These are phyloP conservation scores for Pan paniscus DNA, from an alignment of 2,113 vertebrate genomes.

Conservation along the genomic window DNA sequence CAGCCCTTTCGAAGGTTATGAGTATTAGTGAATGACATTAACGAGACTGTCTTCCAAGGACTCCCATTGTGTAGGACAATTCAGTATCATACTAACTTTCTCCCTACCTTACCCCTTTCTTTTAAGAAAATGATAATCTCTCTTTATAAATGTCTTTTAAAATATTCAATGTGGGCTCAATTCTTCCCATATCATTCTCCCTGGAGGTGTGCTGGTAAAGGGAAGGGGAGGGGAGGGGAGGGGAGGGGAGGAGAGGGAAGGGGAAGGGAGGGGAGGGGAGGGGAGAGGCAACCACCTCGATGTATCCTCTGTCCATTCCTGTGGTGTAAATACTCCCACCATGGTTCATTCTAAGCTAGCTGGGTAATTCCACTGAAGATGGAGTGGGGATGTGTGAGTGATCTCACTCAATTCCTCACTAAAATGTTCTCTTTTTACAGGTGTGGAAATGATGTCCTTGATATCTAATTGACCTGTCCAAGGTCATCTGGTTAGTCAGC, in stretches of 20 bases:
- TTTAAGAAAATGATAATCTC: background rate
- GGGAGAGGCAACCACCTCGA: too few species aligned
- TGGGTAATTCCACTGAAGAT: background rate
- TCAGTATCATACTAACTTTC: background rate
- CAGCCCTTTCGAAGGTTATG: background rate
- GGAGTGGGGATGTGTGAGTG: too few species aligned
- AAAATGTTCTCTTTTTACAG: background rate
- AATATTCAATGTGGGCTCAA: background rate
- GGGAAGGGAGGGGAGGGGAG: rapidly evolving
- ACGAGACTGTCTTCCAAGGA: background rate
- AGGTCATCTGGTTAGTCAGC: background rate
- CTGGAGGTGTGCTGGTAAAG: background rate
- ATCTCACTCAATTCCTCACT: background rate
- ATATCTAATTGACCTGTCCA: background rate
- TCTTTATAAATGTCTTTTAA: background rate
- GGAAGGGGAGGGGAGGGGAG: background rate
- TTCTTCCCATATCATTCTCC: background rate
- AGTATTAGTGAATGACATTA: background rate
- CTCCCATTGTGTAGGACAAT: background rate
- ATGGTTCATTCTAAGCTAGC: background rate
- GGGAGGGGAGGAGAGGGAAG: too few species aligned
- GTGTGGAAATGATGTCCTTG: background rate
- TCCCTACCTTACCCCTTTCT: background rate
- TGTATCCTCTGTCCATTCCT: background rate
- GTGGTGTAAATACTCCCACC: background rate